phyloP scores from a whole-genome alignment of 2,888 invertebrate genomes.

The Dioctria rufipes region DNA sequence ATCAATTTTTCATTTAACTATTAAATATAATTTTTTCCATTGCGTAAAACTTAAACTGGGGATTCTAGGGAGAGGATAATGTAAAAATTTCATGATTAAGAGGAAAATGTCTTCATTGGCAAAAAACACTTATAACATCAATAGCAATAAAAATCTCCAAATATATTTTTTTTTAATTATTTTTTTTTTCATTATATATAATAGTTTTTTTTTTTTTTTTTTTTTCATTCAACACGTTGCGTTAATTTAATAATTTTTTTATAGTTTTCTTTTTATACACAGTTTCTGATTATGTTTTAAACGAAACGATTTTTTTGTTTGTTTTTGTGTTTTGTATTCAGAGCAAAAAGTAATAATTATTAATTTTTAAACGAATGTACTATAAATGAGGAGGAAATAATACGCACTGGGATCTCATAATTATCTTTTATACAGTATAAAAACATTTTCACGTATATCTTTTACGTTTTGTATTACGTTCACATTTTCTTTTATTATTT shows the following conservation, averaged over 20 bases:
- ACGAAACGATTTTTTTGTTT: not conserved
- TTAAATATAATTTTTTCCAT: not conserved
- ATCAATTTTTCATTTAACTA: not conserved
- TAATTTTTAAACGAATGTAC: too few species aligned
- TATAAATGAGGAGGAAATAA: not conserved
- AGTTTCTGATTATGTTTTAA: conserved; percentile 28
- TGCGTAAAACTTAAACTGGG: conserved; percentile 19
- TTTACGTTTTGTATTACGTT: conserved; percentile 25
- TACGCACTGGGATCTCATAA: conserved; percentile 36
- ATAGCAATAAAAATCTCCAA: conserved; percentile 50
- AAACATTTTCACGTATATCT: conserved; percentile 40
- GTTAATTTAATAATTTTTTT: conserved; percentile 6
- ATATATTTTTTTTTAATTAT: conserved; percentile 28
- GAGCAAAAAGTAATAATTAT: too few species aligned
- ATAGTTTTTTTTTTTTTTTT: conserved; percentile 23
- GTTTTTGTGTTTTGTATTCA: too few species aligned
- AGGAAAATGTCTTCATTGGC: conserved; percentile 34
- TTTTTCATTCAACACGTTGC: conserved; percentile 11
- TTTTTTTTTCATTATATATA: conserved; percentile 37
- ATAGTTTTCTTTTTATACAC: not conserved
- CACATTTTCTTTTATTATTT: conserved; percentile 29
- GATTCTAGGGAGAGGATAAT: not conserved
- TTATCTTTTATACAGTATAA: conserved; percentile 38
- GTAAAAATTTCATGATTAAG: conserved; percentile 21
- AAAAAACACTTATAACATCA: conserved; percentile 52